These are phyloP conservation scores for Saturnia pavonia DNA, from an alignment of 2,888 invertebrate genomes.

Conservation along the genomic window DNA sequence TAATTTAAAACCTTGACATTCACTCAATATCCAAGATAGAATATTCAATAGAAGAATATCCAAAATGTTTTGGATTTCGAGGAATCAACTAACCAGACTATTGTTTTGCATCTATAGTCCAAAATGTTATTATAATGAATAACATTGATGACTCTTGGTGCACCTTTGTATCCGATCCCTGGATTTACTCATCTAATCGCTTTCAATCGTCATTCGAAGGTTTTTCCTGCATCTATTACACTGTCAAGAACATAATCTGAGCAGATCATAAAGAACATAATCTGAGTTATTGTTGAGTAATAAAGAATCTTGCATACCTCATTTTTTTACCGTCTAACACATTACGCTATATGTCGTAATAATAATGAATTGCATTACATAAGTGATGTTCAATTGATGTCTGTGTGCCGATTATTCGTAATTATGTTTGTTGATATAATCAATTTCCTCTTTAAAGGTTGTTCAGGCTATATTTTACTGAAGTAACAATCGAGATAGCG, in stretches of 20 bases:
- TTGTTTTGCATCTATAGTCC: neutral
- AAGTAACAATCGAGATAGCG: neutral
- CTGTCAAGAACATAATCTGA: neutral
- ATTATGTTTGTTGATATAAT: neutral
- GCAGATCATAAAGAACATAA: neutral
- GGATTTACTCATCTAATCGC: neutral
- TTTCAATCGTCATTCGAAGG: neutral
- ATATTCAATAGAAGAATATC: too few relatives aligned
- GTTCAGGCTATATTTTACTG: neutral
- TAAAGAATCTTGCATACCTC: slow-evolving; percentile 2
- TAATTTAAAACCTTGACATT: neutral
- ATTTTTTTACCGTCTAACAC: neutral
- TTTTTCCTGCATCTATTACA: neutral
- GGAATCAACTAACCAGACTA: neutral
- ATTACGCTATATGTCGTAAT: slow-evolving; percentile 11
- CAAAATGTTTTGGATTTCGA: neutral
- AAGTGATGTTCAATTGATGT: slow-evolving; percentile 2
- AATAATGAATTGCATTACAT: slow-evolving; percentile 6
- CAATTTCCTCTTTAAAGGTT: neutral
- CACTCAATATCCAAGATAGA: neutral
- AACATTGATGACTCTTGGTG: neutral
- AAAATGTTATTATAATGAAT: too few relatives aligned
- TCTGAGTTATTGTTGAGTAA: slow-evolving; percentile 1
- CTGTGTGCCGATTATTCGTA: neutral
- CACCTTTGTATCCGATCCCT: neutral